These are phyloP conservation scores for Anas platyrhynchos DNA, from an alignment of 2,113 vertebrate genomes.

Conservation along the genomic window DNA sequence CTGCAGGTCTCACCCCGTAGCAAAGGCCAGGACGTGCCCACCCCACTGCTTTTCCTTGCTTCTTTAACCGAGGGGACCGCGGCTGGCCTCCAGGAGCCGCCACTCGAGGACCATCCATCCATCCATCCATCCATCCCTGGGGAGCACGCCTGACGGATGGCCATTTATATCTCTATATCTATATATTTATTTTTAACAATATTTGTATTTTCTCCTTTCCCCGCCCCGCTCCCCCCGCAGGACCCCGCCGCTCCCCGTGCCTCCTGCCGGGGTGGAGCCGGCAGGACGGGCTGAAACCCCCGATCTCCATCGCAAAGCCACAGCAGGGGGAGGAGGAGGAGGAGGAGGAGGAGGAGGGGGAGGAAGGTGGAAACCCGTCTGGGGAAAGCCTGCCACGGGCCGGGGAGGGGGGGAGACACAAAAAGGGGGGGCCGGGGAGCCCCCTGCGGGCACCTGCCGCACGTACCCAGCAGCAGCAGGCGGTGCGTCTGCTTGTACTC, in stretches of 20 bases:
- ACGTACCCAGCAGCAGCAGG: conserved; percentile 92
- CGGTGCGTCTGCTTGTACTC: conserved; percentile 94
- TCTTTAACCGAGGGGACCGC: neutral
- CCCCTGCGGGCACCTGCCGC: conserved; percentile 42
- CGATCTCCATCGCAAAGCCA: neutral
- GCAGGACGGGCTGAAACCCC: neutral
- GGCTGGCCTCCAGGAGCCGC: neutral
- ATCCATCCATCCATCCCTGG: too few species aligned
- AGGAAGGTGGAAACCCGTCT: conserved; percentile 32
- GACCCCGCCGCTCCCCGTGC: neutral
- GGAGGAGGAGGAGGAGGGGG: neutral
- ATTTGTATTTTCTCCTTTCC: too few species aligned
- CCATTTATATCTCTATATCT: too few species aligned
- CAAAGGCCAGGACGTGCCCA: neutral
- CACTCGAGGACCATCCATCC: too few species aligned
- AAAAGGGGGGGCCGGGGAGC: neutral
- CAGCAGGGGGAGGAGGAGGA: neutral
- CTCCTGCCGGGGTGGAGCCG: conserved; percentile 37
- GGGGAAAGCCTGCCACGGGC: neutral
- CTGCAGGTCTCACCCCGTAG: neutral
- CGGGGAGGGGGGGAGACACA: neutral
- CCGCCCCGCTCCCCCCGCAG: neutral
- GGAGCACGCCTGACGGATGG: too few species aligned
- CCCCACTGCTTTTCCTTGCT: neutral
- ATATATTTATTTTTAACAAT: too few species aligned